Percentiles rank a stretch among this genome's conserved stretches.
Evolutionary conservation across 2,797 vertebrate genomes (phyloP).

Genomic region (Orientallactaga sibirica): DNA sequence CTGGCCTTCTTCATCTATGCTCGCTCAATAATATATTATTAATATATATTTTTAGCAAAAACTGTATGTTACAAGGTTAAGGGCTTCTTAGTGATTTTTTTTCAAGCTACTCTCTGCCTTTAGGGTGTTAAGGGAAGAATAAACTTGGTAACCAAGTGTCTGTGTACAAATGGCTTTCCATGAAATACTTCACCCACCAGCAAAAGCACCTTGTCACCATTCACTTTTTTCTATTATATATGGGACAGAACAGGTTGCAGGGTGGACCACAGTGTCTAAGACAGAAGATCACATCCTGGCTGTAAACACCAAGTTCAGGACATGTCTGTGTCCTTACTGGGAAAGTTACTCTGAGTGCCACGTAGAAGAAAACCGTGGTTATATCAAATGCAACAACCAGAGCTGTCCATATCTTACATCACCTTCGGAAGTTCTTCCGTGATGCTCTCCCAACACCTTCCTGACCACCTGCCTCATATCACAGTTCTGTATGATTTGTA

Average conservation of each 20-base stretch:
- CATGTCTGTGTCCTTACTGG: neutral
- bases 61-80: conserved; percentile 95
- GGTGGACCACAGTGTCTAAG: neutral
- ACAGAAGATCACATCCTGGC: neutral
- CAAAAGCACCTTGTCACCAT: conserved; percentile 42
- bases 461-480: neutral
- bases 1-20: conserved; percentile 93
- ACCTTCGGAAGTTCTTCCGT: neutral
- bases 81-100: conserved; percentile 91
- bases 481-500: neutral
- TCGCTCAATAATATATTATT: conserved; percentile 99
- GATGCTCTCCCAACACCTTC: neutral
- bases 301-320: conserved; percentile 40
- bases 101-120: conserved; percentile 83
- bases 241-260: neutral
- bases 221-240: neutral
- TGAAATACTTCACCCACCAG: conserved; percentile 70
- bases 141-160: conserved; percentile 78
- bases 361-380: conserved; percentile 44
- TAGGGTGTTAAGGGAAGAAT: conserved; percentile 83
- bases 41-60: conserved; percentile 98
- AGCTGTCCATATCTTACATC: neutral
- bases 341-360: conserved; percentile 2
- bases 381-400: neutral
- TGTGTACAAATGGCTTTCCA: conserved; percentile 83